Percentiles rank a stretch among this genome's conserved stretches.
These are phyloP conservation scores for Cataglyphis albicans DNA, from an alignment of 2,888 invertebrate genomes.

Conservation along the genomic window DNA sequence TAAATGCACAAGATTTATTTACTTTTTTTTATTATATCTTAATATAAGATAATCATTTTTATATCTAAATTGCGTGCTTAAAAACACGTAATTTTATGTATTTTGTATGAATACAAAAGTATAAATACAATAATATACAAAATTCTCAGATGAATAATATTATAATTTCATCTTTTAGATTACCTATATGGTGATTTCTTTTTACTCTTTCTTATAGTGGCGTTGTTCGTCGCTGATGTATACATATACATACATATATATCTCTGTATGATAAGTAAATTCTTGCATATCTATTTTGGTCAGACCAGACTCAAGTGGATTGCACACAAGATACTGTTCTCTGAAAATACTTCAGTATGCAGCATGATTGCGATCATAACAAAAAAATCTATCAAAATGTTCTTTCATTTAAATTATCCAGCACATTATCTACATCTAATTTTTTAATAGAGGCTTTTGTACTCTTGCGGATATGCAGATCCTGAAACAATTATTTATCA, in stretches of 20 bases:
- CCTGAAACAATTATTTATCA: slow-evolving; percentile 86
- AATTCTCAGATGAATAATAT: slow-evolving; percentile 8
- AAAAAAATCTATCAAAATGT: slow-evolving; percentile 7
- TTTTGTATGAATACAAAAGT: slow-evolving; percentile 40
- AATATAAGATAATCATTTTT: slow-evolving; percentile 24
- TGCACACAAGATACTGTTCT: background rate
- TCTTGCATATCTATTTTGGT: background rate
- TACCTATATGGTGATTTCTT: background rate
- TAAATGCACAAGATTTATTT: slow-evolving; percentile 8
- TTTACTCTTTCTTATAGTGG: slow-evolving; percentile 1
- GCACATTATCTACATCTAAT: background rate
- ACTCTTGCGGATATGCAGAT: slow-evolving; percentile 68
- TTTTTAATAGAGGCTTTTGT: slow-evolving; percentile 70
- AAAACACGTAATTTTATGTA: slow-evolving; percentile 12
- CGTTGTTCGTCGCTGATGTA: background rate
- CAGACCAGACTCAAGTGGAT: background rate
- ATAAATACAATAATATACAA: slow-evolving; percentile 37
- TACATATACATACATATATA: background rate
- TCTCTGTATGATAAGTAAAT: background rate
- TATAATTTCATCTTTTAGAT: background rate
- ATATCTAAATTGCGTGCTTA: background rate
- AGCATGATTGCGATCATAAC: background rate
- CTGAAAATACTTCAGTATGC: background rate
- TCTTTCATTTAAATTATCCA: slow-evolving; percentile 2
- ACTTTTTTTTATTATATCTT: slow-evolving; percentile 24